Percentiles rank a stretch among this genome's conserved stretches.
Conservation (phyloP, 2,797 vertebrate genomes). For the Chaetodon trifasciatus region DNA sequence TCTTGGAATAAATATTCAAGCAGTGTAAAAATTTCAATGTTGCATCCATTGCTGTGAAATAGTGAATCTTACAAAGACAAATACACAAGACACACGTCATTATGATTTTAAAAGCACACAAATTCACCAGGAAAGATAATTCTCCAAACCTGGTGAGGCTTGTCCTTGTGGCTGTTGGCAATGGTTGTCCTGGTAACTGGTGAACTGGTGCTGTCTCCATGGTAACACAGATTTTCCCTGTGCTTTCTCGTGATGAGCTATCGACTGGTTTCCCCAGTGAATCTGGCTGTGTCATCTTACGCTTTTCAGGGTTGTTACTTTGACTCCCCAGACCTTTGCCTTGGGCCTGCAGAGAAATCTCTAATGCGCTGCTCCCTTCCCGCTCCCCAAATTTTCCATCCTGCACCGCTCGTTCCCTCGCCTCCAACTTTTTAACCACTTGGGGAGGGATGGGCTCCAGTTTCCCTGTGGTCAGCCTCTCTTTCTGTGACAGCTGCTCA, state of each 20-base stretch:
- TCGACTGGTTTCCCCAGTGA: slow-evolving; percentile 40
- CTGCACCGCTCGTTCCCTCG: slow-evolving; percentile 67
- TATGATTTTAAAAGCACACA: slow-evolving; percentile 9
- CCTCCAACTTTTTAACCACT: slow-evolving; percentile 78
- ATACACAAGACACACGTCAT: background rate
- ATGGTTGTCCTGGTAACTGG: slow-evolving; percentile 81
- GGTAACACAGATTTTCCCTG: slow-evolving; percentile 72
- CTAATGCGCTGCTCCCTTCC: slow-evolving; percentile 3
- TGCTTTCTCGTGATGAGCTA: slow-evolving; percentile 44
- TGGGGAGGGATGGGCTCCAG: slow-evolving; percentile 80
- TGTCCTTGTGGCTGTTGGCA: slow-evolving; percentile 74
- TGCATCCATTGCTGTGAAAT: background rate
- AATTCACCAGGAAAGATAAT: slow-evolving; percentile 37
- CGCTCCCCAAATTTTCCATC: slow-evolving; percentile 33
- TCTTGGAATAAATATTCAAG: slow-evolving; percentile 9
- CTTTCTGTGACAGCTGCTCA: slow-evolving; percentile 81
- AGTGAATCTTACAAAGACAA: background rate
- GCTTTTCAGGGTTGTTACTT: slow-evolving; percentile 17
- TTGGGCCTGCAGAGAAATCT: slow-evolving; percentile 23
- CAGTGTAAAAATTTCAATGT: background rate
- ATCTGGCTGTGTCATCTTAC: slow-evolving; percentile 43
- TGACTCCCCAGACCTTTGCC: slow-evolving; percentile 27
- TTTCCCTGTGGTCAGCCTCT: slow-evolving; percentile 60
- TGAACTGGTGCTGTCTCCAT: slow-evolving; percentile 78
- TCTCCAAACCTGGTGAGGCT: slow-evolving; percentile 74